Evolutionary conservation across 2,797 vertebrate species (phyloP), one percentile per base, ranked within the genome.

Genomic region (Typhlichthys subterraneus): DNA sequence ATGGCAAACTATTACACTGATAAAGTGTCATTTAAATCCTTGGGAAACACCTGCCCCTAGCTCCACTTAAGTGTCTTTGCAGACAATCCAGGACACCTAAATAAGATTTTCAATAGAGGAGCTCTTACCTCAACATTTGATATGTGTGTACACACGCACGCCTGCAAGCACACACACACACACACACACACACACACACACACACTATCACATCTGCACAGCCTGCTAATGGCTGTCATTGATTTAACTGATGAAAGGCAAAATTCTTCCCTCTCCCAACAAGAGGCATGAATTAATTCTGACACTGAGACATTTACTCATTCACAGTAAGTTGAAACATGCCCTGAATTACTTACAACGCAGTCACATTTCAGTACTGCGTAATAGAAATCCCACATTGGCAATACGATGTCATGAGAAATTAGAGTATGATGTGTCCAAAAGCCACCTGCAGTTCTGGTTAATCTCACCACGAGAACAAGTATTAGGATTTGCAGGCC

Each of bases 21-120:
- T 80, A 83, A 77, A 87, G 82, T 80, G 82, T 61, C 80, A 75
- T 78, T 85, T 86, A 84, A 77, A 90, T 87, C 83, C 81, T 81
- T 67, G 69, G 59, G 77, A 69, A 86, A 80, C 47, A 63, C 75
- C 76, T 79, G 69, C 54, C 59, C 61, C 61, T 49, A 50, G 23
- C 42, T 55, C 57, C 67, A 49, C 63, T 66, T 17, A 31, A 62
- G 66, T 64, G 61, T 31, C 60, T 77, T 65, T 68, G 46, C 68
- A 65, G 79, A 73, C 81, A 80, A 76, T 76, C 73, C 72, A 69
- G 53, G 70, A 64, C 64, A 82, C 76, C 77, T 88, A 87, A 91
- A 88, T 81, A 78, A 72, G 60, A 66, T 77, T 75, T 84, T 60
- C 81, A 74, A 86, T 75, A 57, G 74, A 63, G 68, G 61, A 64